These are phyloP conservation scores for Margaritifera margaritifera DNA, from an alignment of 2,888 invertebrate genomes.

Conservation along the genomic window DNA sequence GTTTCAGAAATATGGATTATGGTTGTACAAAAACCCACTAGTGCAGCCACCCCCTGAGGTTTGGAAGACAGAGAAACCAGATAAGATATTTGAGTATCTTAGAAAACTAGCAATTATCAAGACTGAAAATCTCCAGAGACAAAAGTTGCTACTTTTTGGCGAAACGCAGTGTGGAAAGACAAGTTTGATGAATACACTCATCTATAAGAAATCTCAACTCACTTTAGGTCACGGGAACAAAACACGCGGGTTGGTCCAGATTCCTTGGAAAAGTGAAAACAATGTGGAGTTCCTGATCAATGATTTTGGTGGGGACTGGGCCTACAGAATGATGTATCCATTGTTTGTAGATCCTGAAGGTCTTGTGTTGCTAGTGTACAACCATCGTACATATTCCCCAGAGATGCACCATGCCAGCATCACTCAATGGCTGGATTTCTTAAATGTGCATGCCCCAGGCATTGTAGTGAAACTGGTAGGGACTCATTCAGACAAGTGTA, in stretches of 20 bases:
- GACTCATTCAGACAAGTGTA: slow-evolving; percentile 62
- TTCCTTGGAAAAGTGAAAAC: slow-evolving; percentile 66
- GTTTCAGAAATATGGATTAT: slow-evolving; percentile 66
- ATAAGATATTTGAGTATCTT: slow-evolving; percentile 66
- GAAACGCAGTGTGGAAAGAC: slow-evolving; percentile 69
- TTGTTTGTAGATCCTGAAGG: slow-evolving; percentile 64
- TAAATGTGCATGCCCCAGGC: slow-evolving; percentile 60
- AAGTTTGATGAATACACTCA: slow-evolving; percentile 58
- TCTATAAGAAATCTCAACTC: slow-evolving; percentile 56
- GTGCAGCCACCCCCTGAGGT: slow-evolving; percentile 67
- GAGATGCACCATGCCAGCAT: slow-evolving; percentile 53
- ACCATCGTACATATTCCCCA: slow-evolving; percentile 54
- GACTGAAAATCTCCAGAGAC: slow-evolving; percentile 67
- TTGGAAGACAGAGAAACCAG: slow-evolving; percentile 68
- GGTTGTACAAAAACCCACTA: slow-evolving; percentile 71
- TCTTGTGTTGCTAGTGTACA: slow-evolving; percentile 63
- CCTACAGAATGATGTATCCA: slow-evolving; percentile 59
- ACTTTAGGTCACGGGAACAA: slow-evolving; percentile 47
- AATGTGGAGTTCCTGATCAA: slow-evolving; percentile 64
- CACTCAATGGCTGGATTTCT: slow-evolving; percentile 66
- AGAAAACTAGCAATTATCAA: slow-evolving; percentile 63
- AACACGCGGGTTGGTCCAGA: slow-evolving; percentile 50
- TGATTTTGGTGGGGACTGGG: slow-evolving; percentile 66
- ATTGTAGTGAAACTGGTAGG: slow-evolving; percentile 68
- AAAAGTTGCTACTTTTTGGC: slow-evolving; percentile 67